Evolutionary conservation across 1,140 invertebrate species (phyloP).

Genomic region (Hetaerina americana): DNA sequence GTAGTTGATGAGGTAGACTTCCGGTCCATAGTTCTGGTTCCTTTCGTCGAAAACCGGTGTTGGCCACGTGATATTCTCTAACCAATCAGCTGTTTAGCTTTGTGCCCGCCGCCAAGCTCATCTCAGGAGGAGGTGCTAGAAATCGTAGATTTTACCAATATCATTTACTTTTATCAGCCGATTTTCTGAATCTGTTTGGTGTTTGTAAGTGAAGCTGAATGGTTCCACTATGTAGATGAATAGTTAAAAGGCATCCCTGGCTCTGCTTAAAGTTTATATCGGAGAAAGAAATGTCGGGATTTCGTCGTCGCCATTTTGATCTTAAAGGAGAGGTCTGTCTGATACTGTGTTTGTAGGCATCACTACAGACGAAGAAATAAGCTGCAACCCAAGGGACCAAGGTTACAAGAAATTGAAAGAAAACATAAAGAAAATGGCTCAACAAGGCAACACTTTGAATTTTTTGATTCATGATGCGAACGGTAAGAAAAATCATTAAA

Average conservation of each 20-base stretch:
- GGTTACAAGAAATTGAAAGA: slow-evolving; percentile 13
- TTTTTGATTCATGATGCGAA: slow-evolving; percentile 49
- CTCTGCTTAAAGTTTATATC: slow-evolving; percentile 13
- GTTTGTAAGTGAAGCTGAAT: not conserved
- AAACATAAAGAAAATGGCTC: slow-evolving; percentile 36
- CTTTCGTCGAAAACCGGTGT: slow-evolving; percentile 2
- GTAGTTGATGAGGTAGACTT: not conserved
- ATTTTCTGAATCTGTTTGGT: not conserved
- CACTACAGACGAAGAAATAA: slow-evolving; percentile 5
- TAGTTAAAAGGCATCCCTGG: not conserved
- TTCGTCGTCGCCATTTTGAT: slow-evolving; percentile 42
- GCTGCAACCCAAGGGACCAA: not conserved
- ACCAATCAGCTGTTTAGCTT: slow-evolving; percentile 42
- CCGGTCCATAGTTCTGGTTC: slow-evolving; percentile 11
- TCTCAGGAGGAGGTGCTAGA: slow-evolving; percentile 35
- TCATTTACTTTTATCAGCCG: not conserved
- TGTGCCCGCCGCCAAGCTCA: slow-evolving; percentile 45
- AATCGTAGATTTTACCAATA: slow-evolving; percentile 10
- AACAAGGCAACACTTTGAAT: slow-evolving; percentile 45
- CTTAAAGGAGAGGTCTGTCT: slow-evolving; percentile 26
- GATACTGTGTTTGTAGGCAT: slow-evolving; percentile 13
- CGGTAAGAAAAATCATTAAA: slow-evolving; percentile 33
- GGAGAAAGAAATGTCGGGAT: slow-evolving; percentile 30
- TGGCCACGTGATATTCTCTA: slow-evolving; percentile 30
- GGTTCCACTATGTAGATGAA: not conserved